Base-by-base conservation (phyloP, 1,140 invertebrate genomes). In the Chlorops oryzae region DNA sequence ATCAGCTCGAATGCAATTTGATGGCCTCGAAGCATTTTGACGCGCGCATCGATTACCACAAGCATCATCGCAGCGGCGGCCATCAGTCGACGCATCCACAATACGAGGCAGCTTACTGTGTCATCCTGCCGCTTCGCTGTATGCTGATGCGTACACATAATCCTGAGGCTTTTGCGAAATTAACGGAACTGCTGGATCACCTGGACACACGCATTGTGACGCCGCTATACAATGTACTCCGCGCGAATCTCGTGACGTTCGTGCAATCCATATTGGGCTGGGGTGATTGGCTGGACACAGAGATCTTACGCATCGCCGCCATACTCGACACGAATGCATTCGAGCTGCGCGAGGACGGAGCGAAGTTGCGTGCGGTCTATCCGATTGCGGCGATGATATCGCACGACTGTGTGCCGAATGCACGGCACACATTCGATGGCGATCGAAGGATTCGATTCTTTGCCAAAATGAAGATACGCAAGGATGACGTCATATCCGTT, bases 301-400 rank as follows among this genome's bases (percentile, higher is more conserved):
- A 80, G 3, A 81, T 86, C 24, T 66, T 86, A 12, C 78, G 78
- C 58, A 74, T 83, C 5, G 81, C 81, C 27, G 82, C 78, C 3
- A 81, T 84, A 48, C 74, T 84, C 48, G 81, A 85, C 54, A 83
- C 81, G 2, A 86, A 87, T 57, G 72, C 81, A 13, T 85, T 80
- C 54, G 81, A 83, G 56, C 70, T 83, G 2, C 67, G 77, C 41
- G 75, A 75, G 27, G 59, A 63, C 12, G 59, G 74, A 46, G 69
- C 72, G 9, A 77, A 75, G 49, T 64, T 79, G 21, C 69, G 80
- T 27, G 82, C 76, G n/a, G 64, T 86, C 22, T 86, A 80, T 59
- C 72, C 79, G 1, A 77, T 72, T 12, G 78, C 78, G 1, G 78
- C 79, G 20, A 79, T 85, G 73, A 74, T 83, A 54, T 77, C 80